Evolutionary conservation across 2,797 vertebrate species (phyloP), one percentile per base, ranked within the genome.

Genomic region (Macropus fuliginosus): DNA sequence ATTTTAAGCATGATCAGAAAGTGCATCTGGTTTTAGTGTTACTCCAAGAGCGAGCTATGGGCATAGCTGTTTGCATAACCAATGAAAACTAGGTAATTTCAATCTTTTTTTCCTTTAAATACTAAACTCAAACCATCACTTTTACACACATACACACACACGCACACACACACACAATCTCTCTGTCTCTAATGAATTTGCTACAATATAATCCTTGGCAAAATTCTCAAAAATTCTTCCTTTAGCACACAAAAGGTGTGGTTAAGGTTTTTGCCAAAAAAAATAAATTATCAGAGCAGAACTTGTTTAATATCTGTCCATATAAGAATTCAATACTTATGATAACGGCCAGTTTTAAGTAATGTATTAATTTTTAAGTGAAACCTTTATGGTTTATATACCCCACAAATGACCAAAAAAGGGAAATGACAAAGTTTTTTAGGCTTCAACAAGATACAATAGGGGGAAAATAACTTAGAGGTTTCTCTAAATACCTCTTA

Each of bases 61-160:
- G 91, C 91, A 96, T 94, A 95, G 94, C 95, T 97, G 40, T 87
- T 87, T 87, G 97, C 95, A 81, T 93, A 96, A 94, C 94, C 96
- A 97, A 97, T 59, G 81, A 95, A 57, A 99, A 99, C 99, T 98
- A 99, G 98, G 98, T 98, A 98, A 96, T 97, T 97, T 97, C 94
- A 96, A 96, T 98, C 98, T 98, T 98, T 98, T 98, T 97, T 93
- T 96, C 95, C 96, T 98, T 98, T 97, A 96, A 97, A 98, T 98
- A 98, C 98, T 98, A 98, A 92, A 93, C 92, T 91, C 92, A 31
- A 59, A 93, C 93, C 92, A 94, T 92, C 56, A 94, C 54, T 46
- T 96, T 95, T 8, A 10, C n/a, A 24, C n/a, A 24, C 21, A 81
- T 34, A 5, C 34, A n/a, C 96, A 92, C 93, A 97, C 94, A 98